Conservation (phyloP, 2,113 vertebrate genomes). For the Oreocharis arfaki region DNA sequence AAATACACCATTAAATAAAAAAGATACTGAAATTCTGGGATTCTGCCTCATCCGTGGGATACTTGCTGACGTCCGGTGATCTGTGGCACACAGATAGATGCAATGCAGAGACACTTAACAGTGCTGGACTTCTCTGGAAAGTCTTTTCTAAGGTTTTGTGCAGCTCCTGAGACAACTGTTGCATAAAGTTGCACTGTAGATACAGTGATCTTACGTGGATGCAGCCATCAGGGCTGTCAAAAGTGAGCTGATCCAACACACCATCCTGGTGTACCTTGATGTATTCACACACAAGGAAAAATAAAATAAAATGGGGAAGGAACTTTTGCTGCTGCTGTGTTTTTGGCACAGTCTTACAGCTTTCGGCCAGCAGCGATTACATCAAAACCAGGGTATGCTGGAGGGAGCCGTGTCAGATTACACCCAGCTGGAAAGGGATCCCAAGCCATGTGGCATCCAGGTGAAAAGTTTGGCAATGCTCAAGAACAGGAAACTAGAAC, state of each 20-base stretch:
- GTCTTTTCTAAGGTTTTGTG: background rate
- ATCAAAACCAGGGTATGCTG: background rate
- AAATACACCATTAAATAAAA: background rate
- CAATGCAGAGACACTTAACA: background rate
- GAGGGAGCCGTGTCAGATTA: background rate
- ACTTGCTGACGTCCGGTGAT: background rate
- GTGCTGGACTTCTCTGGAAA: background rate
- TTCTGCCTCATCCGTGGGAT: background rate
- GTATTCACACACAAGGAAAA: background rate
- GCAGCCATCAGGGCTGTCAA: background rate
- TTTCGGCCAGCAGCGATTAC: background rate
- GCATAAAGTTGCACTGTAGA: background rate
- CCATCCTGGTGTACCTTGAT: background rate
- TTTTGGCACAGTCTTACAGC: background rate
- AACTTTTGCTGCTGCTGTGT: background rate
- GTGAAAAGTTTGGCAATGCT: background rate
- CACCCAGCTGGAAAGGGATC: background rate
- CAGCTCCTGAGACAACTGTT: background rate
- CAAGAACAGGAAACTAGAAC: background rate
- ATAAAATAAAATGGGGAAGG: background rate
- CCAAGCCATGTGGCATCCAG: background rate
- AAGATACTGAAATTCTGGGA: background rate
- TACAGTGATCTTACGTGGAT: accelerated
- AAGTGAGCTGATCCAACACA: background rate
- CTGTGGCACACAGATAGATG: background rate